phyloP scores from a whole-genome alignment of 2,797 vertebrate genomes.

The Bryconaethiops microstoma region DNA sequence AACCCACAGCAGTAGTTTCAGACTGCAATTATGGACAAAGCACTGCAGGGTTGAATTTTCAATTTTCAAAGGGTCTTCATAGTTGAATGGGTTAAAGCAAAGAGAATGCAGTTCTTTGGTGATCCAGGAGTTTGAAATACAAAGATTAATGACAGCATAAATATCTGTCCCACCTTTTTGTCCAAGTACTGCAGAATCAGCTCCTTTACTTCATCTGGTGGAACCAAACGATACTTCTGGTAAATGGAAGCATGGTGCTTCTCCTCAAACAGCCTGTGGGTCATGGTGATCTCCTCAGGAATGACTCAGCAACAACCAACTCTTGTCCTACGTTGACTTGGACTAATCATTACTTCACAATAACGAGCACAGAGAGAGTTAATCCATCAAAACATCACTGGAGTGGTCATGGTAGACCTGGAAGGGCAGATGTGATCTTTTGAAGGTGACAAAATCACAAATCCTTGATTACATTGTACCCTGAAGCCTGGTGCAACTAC shows the following conservation, averaged over 20 bases:
- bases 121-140: too few species aligned
- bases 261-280: constrained; percentile 72
- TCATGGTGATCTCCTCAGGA: constrained; percentile 56
- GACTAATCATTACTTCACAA: constrained; percentile 33
- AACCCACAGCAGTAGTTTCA: too few species aligned
- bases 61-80: too few species aligned
- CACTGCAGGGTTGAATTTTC: neutral
- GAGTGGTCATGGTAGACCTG: neutral
- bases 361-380: neutral
- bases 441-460: too few species aligned
- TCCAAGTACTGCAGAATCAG: constrained; percentile 71
- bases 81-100: too few species aligned
- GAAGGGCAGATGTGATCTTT: neutral
- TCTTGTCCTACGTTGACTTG: neutral
- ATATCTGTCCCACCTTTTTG: constrained; percentile 63
- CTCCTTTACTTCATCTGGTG: constrained; percentile 68
- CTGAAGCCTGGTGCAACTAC: too few species aligned
- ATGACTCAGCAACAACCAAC: neutral
- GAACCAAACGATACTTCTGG: constrained; percentile 70
- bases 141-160: too few species aligned
- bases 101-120: too few species aligned
- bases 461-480: too few species aligned
- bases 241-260: constrained; percentile 76
- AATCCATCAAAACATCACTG: neutral
- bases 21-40: neutral